Evolutionary conservation across 2,113 vertebrate species (phyloP), one percentile per base, ranked within the genome.

Genomic region (Trematocara stigmaticum): DNA sequence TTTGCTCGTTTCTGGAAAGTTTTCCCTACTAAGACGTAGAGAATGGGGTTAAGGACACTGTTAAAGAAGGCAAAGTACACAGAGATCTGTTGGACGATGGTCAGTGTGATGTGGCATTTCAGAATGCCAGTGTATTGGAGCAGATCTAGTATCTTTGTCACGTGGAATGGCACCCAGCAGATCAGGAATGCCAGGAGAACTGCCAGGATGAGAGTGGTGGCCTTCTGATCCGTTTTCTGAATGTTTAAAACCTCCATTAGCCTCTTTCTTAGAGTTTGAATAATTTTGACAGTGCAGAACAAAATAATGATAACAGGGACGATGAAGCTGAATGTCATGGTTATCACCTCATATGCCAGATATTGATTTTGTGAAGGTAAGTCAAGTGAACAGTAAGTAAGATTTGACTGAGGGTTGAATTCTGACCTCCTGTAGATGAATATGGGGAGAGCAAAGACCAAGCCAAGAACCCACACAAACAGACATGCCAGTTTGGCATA

Each of bases 11-110:
- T 97, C 74, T 95, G 95, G 91, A 99, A 99, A 85, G 97, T 97
- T 91, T 98, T 97, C 16, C 98, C 98, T 1, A 99, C 97, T 2
- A 99, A 95, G 42, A 98, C 97, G 0, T 98, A 99, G 4, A 99
- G 91, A 71, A 99, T 64, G 9, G 59, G 59, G 59, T 64, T 64
- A 35, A 64, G 59, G 31, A 35, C 59, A 35, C 59, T 64, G 95
- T 99, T 99, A 93, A 97, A 98, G 26, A 96, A 97, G 76, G 94
- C 96, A 3, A 97, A 82, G 78, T 96, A 97, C 0, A 35, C 35
- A 16, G 94, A 89, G 15, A 98, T 53, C 82, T 97, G 95, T 1
- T 85, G 95, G 74, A 93, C 13, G 20, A 96, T 1, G 0, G 85
- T 64, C 2, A 97, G 5, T 2, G 56, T 0, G 0, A 35, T 7